Base-by-base conservation (phyloP, 2,888 invertebrate genomes). In the Eretmocerus hayati region DNA sequence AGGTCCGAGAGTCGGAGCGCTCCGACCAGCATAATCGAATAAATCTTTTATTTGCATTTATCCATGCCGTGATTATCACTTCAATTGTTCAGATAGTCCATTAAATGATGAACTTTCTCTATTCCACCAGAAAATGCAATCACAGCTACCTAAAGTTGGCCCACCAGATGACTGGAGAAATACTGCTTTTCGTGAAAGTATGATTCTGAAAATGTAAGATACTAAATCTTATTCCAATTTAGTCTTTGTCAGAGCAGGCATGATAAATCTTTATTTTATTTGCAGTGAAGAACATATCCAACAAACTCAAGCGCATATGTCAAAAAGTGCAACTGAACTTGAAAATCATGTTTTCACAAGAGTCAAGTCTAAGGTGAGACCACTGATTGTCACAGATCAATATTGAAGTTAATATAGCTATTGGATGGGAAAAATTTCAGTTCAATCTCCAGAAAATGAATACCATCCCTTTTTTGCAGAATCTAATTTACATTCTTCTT, bases 321-420 rank as follows among this genome's bases (percentile, higher is more conserved):
- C 83, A 0, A 84, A 89, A 58, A 92, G 89, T 67, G 90, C 90
- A 60, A 80, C 82, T 49, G 92, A 93, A 65, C 91, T 94, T 91
- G 94, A 94, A 71, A 90, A 83, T 66, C 92, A 93, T 72, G 90
- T 94, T 0, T 94, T 87, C 64, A 83, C 84, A 67, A 93, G 92
- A 69, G 91, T 93, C 0, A 89, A 88, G 66, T 82, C 81, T 6
- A 83, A 85, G 62, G 80, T 80, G 22, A 11, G 19, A 1, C 6
- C 31, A n/a, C n/a, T n/a, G n/a, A n/a, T n/a, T n/a, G n/a, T n/a
- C n/a, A n/a, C n/a, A n/a, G n/a, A n/a, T n/a, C n/a, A n/a, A n/a
- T n/a, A n/a, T n/a, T n/a, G n/a, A n/a, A n/a, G n/a, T n/a, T n/a
- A n/a, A n/a, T n/a, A n/a, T n/a, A n/a, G n/a, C n/a, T n/a, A n/a